Evolutionary conservation across 2,113 vertebrate genomes (phyloP), one percentile per base, ranked within the genome.

Genomic region (Syrmaticus mikado): DNA sequence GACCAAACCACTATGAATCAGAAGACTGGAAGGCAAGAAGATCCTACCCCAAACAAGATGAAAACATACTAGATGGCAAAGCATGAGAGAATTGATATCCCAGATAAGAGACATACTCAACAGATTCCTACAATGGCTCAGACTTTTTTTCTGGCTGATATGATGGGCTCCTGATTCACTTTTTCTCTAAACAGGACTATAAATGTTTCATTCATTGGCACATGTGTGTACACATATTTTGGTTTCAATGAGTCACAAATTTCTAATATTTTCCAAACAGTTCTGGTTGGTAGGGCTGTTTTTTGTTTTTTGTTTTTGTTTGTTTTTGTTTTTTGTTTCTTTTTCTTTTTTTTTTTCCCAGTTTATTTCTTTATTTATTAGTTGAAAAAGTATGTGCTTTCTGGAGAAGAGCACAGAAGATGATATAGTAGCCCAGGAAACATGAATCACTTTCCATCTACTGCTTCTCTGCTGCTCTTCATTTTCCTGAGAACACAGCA

Each of bases 191-290:
- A 91, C 13, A 94, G 36, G 36, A 85, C 53, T 66, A 85, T 50
- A 87, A 92, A 66, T 36, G 40, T 87, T 95, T 60, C 75, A 40
- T 76, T 94, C 78, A 80, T 18, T 12, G 4, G 27, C 2, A 5
- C 0, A 45, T 40, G 18, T 87, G 60, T 34, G 53, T 7, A 19
- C 48, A 28, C 24, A 82, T 21, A 73, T 77, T 89, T 73, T 82
- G 41, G 62, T 82, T 92, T 92, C 71, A 92, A 4, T 83, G 76
- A 93, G 40, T 92, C 76, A 94, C 58, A 50, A 40, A 43, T 66
- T 94, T 87, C 36, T 82, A 94, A 66, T 62, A 95, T 87, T 94
- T 91, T 89, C 93, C 79, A 75, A 79, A 62, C 22, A 73, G 53
- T 27, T 91, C 27, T 30, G 36, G 46, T 65, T 82, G 24, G 10